Evolutionary conservation across 2,113 vertebrate species (phyloP).

Genomic region (Argyrosomus japonicus): DNA sequence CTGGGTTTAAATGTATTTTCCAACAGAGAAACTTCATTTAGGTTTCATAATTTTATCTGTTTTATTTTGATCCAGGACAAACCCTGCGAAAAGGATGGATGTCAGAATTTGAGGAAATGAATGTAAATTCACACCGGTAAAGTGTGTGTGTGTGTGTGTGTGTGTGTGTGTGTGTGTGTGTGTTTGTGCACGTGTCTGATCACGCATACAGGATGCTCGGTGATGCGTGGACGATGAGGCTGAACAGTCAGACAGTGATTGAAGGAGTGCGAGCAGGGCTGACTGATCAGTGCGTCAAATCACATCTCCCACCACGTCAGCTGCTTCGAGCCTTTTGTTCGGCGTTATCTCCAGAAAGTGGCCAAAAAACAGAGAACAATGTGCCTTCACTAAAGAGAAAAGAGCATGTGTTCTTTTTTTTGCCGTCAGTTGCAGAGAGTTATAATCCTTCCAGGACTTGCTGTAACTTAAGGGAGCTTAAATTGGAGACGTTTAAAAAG

Average conservation of each 20-base stretch:
- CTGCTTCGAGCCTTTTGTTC: constrained; percentile 29
- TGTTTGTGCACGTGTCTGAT: constrained; percentile 6
- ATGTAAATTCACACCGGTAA: constrained; percentile 1
- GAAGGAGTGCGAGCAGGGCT: constrained; percentile 31
- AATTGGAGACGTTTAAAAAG: constrained; percentile 39
- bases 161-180: neutral
- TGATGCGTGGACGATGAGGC: constrained; percentile 16
- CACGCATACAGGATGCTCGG: constrained; percentile 26
- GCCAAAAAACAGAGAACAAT: constrained; percentile 12
- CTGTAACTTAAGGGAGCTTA: constrained; percentile 36
- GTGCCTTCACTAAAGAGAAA: constrained; percentile 7
- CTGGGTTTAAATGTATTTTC: neutral
- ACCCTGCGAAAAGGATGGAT: neutral
- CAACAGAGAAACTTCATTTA: neutral
- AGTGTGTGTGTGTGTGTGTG: neutral
- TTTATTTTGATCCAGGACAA: neutral
- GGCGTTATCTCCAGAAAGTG: constrained; percentile 25
- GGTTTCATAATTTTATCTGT: neutral
- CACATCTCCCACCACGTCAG: constrained; percentile 44
- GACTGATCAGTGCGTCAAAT: constrained; percentile 48
- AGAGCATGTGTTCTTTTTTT: constrained; percentile 17
- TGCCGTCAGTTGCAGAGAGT: constrained; percentile 42
- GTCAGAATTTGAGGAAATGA: neutral
- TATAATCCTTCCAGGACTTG: constrained; percentile 48
- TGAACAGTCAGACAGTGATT: constrained; percentile 51